Evolutionary conservation across 2,113 vertebrate genomes (phyloP).

Genomic region (Gambusia holbrooki): DNA sequence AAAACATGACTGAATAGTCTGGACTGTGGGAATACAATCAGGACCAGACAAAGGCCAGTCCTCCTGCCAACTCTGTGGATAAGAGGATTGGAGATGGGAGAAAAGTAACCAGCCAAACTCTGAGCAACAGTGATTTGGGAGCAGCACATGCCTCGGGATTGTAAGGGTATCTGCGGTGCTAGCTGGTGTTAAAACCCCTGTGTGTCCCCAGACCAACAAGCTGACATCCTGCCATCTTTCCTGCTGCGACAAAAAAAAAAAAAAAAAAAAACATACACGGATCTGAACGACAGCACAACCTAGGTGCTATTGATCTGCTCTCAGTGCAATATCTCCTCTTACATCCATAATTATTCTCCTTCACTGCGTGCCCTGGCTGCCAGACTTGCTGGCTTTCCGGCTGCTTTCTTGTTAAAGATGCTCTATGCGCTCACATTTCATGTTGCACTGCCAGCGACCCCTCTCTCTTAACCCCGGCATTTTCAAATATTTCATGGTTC

Average conservation of each 20-base stretch:
- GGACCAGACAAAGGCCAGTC: slow-evolving; percentile 67
- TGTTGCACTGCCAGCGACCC: slow-evolving; percentile 60
- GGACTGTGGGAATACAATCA: slow-evolving; percentile 68
- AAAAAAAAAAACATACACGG: slow-evolving; percentile 23
- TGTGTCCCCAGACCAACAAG: slow-evolving; percentile 62
- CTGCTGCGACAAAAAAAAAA: slow-evolving; percentile 64
- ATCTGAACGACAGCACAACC: slow-evolving; percentile 63
- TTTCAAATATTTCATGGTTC: slow-evolving; percentile 79
- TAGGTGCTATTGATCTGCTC: slow-evolving; percentile 74
- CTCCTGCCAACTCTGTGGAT: slow-evolving; percentile 68
- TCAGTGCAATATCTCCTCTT: slow-evolving; percentile 72
- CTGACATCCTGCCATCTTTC: slow-evolving; percentile 67
- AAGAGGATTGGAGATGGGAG: slow-evolving; percentile 62
- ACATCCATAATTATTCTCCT: slow-evolving; percentile 75
- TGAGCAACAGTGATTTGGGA: slow-evolving; percentile 57
- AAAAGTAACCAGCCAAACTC: slow-evolving; percentile 46
- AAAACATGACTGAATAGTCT: slow-evolving; percentile 63
- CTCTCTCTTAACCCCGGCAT: slow-evolving; percentile 71
- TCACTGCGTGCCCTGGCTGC: slow-evolving; percentile 47
- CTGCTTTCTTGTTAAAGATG: slow-evolving; percentile 70
- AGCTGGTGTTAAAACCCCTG: slow-evolving; percentile 59
- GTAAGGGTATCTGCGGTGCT: slow-evolving; percentile 63
- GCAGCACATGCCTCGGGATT: slow-evolving; percentile 42
- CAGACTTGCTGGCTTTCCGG: slow-evolving; percentile 42
- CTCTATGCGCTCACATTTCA: slow-evolving; percentile 71